A percentile compares a stretch with the other conserved stretches of the same genome.
phyloP scores from a whole-genome alignment of 2,797 vertebrate species.

The Sebastes ruberrimus region DNA sequence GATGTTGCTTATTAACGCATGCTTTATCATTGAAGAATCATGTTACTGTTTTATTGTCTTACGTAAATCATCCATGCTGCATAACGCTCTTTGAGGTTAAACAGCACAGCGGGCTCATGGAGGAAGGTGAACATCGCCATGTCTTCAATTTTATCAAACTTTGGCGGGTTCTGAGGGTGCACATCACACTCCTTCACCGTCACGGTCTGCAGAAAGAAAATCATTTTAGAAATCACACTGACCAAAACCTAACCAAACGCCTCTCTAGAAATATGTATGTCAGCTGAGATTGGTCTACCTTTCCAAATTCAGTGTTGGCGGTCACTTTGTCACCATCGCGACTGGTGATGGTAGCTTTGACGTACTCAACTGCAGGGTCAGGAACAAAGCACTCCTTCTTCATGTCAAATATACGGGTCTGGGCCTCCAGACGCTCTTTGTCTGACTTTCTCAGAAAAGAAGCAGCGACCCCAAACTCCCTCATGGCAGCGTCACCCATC shows the following conservation, averaged over 20 bases:
- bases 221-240: not conserved
- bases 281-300: slow-evolving; percentile 59
- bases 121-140: slow-evolving; percentile 94
- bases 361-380: slow-evolving; percentile 85
- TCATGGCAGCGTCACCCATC: slow-evolving; percentile 84
- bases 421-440: slow-evolving; percentile 87
- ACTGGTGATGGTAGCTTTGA: slow-evolving; percentile 84
- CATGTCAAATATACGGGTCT: slow-evolving; percentile 89
- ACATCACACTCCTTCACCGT: slow-evolving; percentile 86
- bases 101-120: slow-evolving; percentile 90
- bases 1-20: not conserved
- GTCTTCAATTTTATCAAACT: slow-evolving; percentile 94
- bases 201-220: slow-evolving; percentile 74
- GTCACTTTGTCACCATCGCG: slow-evolving; percentile 89
- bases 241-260: not conserved
- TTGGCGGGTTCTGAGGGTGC: slow-evolving; percentile 83
- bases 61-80: slow-evolving; percentile 92
- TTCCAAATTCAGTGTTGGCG: slow-evolving; percentile 83
- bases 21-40: not conserved
- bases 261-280: not conserved
- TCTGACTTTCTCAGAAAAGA: slow-evolving; percentile 88
- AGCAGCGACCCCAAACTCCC: slow-evolving; percentile 87
- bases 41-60: not conserved
- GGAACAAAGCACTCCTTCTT: slow-evolving; percentile 92
- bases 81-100: slow-evolving; percentile 93